Percentiles rank a stretch among this genome's conserved stretches.
These are phyloP conservation scores for Centropus unirufus DNA, from an alignment of 2,113 vertebrate species.

Conservation along the genomic window DNA sequence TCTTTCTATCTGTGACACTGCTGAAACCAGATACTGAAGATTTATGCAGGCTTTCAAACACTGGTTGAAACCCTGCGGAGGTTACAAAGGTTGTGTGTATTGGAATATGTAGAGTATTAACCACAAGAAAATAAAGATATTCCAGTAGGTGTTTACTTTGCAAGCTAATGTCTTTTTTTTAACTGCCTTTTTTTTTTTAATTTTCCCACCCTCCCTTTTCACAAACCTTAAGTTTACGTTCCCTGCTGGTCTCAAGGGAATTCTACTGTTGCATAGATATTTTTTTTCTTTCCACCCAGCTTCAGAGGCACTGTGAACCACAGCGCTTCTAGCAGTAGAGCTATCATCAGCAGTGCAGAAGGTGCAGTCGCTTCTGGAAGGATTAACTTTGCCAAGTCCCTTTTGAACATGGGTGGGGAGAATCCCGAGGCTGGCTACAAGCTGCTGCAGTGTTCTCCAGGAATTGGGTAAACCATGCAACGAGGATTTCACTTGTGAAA, in stretches of 20 bases:
- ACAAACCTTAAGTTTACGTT: background rate
- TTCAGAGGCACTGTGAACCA: background rate
- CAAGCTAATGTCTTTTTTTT: background rate
- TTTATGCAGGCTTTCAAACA: background rate
- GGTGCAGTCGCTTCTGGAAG: background rate
- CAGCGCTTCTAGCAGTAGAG: background rate
- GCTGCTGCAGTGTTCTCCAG: background rate
- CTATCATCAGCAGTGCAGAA: background rate
- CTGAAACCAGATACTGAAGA: background rate
- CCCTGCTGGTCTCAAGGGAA: background rate
- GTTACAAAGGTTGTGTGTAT: background rate
- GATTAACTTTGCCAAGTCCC: background rate
- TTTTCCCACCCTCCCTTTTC: background rate
- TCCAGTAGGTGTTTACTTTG: constrained; percentile 8
- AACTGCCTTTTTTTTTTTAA: background rate
- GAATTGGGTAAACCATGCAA: background rate
- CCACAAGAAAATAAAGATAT: constrained; percentile 26
- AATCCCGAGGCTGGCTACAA: background rate
- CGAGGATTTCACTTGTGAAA: background rate
- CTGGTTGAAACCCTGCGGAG: background rate
- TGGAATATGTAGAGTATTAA: constrained; percentile 11
- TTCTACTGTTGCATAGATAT: background rate
- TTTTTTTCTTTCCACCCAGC: background rate
- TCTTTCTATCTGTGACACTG: background rate
- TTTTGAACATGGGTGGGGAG: background rate